Evolutionary conservation across 2,797 vertebrate genomes (phyloP).

Genomic region (Anableps anableps): DNA sequence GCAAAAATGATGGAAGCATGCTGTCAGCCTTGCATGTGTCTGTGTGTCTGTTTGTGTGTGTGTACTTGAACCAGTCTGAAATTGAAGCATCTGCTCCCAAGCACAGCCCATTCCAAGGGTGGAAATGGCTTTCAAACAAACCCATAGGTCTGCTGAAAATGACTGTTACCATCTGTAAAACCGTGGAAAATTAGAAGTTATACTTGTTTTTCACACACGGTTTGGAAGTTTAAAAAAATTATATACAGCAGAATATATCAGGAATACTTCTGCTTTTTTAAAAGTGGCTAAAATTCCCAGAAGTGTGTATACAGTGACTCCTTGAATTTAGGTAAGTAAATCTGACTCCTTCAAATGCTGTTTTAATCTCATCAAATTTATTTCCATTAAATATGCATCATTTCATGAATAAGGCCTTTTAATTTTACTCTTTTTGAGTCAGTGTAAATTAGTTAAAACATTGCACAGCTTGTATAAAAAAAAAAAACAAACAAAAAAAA

Average conservation of each 20-base stretch:
- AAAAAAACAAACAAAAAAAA: neutral
- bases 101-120: conserved; percentile 60
- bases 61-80: conserved; percentile 36
- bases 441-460: conserved; percentile 54
- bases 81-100: conserved; percentile 74
- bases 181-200: conserved; percentile 35
- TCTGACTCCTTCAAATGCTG: conserved; percentile 12
- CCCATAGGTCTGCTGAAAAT: conserved; percentile 66
- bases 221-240: neutral
- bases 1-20: conserved; percentile 70
- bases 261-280: neutral
- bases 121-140: conserved; percentile 73
- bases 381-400: conserved; percentile 53
- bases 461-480: conserved; percentile 34
- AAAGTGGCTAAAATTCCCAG: neutral
- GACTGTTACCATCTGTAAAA: conserved; percentile 39
- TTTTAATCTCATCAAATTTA: conserved; percentile 35
- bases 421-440: conserved; percentile 44
- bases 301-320: neutral
- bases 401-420: conserved; percentile 50
- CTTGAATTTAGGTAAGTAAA: neutral
- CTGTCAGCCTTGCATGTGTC: conserved; percentile 39
- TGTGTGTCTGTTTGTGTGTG: neutral
- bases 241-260: neutral
- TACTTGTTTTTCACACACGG: conserved; percentile 15